Conservation (phyloP, 1,140 invertebrate genomes). For the Coelopa frigida region DNA sequence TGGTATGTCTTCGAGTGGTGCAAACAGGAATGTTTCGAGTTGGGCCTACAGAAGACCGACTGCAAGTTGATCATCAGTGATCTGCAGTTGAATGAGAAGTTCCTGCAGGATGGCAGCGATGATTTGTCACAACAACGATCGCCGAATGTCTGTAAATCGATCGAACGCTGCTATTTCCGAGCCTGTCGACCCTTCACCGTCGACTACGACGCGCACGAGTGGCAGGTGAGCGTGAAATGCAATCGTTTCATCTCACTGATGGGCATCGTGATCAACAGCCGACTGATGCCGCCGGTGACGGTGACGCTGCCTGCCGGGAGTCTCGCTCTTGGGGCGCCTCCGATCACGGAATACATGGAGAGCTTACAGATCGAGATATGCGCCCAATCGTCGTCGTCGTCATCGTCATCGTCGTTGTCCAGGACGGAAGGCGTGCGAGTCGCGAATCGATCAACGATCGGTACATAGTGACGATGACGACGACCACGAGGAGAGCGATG, state of each 20-base stretch:
- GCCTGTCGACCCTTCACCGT: conserved; percentile 37
- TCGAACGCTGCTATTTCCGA: conserved; percentile 40
- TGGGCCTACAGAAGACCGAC: conserved; percentile 22
- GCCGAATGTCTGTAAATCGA: conserved; percentile 10
- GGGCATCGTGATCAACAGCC: conserved; percentile 34
- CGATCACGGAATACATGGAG: conserved; percentile 31
- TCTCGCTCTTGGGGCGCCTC: not conserved
- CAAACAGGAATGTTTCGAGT: conserved; percentile 34
- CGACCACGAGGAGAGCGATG: conserved; percentile 4
- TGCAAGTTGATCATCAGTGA: conserved; percentile 14
- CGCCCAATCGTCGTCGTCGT: conserved; percentile 1
- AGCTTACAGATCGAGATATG: conserved; percentile 25
- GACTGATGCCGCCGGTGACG: conserved; percentile 26
- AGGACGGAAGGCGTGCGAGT: too few relatives aligned
- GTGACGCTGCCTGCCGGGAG: too few relatives aligned
- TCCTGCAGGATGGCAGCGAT: too few relatives aligned
- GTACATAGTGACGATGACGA: not conserved
- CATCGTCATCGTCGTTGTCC: too few relatives aligned
- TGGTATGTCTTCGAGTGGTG: conserved; percentile 43
- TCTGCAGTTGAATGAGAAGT: conserved; percentile 12
- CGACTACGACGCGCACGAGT: conserved; percentile 23
- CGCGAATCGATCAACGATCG: not conserved
- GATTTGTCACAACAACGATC: not conserved
- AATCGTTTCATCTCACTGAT: conserved; percentile 34
- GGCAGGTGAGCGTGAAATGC: conserved; percentile 24